phyloP scores from a whole-genome alignment of 2,888 invertebrate species.

The Fragum whitleyi region DNA sequence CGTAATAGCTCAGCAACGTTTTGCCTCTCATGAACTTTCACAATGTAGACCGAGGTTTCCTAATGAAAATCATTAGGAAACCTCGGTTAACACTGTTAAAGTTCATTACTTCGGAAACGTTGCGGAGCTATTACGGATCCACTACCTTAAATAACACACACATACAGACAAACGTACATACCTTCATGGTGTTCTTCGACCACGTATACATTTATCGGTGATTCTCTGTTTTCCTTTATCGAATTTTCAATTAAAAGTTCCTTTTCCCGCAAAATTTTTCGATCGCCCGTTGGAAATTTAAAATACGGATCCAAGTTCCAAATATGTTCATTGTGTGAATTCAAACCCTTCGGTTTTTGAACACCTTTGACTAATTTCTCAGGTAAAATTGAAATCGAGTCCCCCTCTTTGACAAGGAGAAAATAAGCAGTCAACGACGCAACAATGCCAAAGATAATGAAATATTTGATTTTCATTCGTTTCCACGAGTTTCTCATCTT shows the following conservation, averaged over 20 bases:
- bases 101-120: too few relatives aligned
- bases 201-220: conserved; percentile 53
- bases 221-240: neutral
- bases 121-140: too few relatives aligned
- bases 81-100: too few relatives aligned
- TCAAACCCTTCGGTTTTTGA: neutral
- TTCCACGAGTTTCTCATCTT: neutral
- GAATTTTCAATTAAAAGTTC: neutral
- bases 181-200: conserved; percentile 74
- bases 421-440: neutral
- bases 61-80: too few relatives aligned
- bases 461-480: conserved; percentile 1
- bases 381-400: neutral
- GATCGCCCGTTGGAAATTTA: neutral
- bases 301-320: neutral
- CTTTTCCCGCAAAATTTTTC: neutral
- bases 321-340: neutral
- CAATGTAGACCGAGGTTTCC: too few relatives aligned
- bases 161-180: conserved; percentile 15
- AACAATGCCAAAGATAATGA: neutral
- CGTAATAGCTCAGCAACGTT: too few relatives aligned
- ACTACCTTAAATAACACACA: too few relatives aligned
- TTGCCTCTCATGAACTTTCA: too few relatives aligned
- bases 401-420: neutral
- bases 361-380: neutral